Percentiles rank a stretch among this genome's conserved stretches.
These are phyloP conservation scores for Psilopogon haemacephalus DNA, from an alignment of 2,113 vertebrate species.

Conservation along the genomic window DNA sequence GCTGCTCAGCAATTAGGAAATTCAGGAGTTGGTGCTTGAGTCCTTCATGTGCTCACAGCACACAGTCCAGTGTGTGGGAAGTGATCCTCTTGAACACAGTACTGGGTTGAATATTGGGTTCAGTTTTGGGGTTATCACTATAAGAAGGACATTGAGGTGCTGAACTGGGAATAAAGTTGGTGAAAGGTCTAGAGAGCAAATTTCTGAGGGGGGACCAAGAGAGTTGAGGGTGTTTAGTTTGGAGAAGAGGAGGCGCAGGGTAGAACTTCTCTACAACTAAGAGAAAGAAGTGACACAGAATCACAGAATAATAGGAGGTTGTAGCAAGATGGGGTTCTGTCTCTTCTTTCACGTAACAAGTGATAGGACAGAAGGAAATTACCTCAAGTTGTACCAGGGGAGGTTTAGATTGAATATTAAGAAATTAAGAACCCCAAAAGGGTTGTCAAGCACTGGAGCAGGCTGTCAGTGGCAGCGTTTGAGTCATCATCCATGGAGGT, in stretches of 20 bases:
- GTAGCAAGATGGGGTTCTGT: accelerated
- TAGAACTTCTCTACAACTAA: too few species aligned
- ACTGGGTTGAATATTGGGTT: background rate
- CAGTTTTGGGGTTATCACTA: accelerated
- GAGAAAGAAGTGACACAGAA: too few species aligned
- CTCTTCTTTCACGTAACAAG: background rate
- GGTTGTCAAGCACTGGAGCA: background rate
- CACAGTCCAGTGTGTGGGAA: background rate
- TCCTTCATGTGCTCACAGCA: background rate
- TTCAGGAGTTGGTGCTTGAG: background rate
- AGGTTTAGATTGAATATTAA: background rate
- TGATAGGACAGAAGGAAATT: background rate
- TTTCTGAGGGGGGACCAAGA: background rate
- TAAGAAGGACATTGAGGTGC: background rate
- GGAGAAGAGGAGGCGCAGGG: too few species aligned
- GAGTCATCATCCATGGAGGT: background rate
- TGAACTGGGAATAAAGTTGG: background rate
- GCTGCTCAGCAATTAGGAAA: background rate
- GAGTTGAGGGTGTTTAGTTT: background rate
- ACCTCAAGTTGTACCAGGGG: background rate
- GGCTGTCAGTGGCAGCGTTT: background rate
- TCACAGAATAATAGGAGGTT: too few species aligned
- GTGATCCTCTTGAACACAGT: too few species aligned
- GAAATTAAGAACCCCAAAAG: background rate
- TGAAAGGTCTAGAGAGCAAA: background rate